A percentile compares a stretch with the other conserved stretches of the same genome.
Conservation (phyloP, 2,797 vertebrate genomes). For the Uromys caudimaculatus region DNA sequence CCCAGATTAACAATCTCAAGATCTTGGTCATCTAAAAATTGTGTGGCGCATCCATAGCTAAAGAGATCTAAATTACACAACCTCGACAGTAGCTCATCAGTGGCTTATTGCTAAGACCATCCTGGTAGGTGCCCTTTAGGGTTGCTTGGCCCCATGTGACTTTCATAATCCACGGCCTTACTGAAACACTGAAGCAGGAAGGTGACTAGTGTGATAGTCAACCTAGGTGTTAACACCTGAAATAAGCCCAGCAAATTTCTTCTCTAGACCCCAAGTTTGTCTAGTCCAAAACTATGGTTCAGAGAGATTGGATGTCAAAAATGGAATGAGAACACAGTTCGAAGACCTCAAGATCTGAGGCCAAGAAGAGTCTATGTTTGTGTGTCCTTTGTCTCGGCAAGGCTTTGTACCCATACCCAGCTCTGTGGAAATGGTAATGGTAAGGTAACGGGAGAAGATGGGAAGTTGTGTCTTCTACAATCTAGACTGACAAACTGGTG, state of each 20-base stretch:
- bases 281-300: neutral
- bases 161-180: neutral
- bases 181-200: neutral
- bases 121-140: fast-evolving
- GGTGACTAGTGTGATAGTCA: neutral
- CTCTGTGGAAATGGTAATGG: neutral
- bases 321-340: neutral
- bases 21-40: neutral
- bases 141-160: too few relatives aligned
- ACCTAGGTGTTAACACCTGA: neutral
- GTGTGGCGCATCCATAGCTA: neutral
- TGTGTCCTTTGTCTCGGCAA: neutral
- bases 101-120: neutral
- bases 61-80: neutral
- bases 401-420: neutral
- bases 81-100: too few relatives aligned
- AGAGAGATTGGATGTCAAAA: neutral
- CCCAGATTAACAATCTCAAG: neutral
- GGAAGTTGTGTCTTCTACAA: neutral
- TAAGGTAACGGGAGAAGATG: neutral
- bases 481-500: neutral
- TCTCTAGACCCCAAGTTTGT: neutral
- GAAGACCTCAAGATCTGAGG: neutral
- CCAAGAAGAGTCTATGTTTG: neutral
- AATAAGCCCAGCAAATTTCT: neutral